Percentiles rank a stretch among this genome's conserved stretches.
Conservation (phyloP, 2,797 vertebrate genomes). For the Hapalemur alaotrensis region DNA sequence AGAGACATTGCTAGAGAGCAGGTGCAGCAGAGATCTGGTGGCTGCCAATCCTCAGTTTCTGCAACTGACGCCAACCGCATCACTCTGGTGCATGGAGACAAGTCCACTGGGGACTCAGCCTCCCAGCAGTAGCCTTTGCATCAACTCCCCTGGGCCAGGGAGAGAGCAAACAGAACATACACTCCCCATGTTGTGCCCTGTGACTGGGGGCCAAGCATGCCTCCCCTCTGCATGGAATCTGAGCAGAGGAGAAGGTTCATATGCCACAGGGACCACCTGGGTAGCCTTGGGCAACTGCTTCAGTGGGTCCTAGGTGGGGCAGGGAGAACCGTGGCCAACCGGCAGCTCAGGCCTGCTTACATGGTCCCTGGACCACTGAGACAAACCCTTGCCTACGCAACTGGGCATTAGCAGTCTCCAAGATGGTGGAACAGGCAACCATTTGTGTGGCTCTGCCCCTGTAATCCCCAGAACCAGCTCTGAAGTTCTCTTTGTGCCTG, state of each 20-base stretch:
- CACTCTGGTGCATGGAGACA: not conserved
- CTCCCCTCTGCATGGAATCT: not conserved
- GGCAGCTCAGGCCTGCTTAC: not conserved
- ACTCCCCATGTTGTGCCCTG: not conserved
- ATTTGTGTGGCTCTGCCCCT: not conserved
- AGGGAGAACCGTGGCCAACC: not conserved
- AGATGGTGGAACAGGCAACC: not conserved
- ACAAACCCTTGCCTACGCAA: not conserved
- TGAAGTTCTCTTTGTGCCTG: not conserved
- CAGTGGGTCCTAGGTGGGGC: not conserved
- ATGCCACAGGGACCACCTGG: too few relatives aligned
- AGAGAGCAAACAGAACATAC: not conserved
- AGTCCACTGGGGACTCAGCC: not conserved
- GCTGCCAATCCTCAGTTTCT: not conserved
- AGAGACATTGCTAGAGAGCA: not conserved
- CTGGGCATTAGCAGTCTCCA: not conserved
- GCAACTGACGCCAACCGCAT: not conserved
- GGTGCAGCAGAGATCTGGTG: not conserved
- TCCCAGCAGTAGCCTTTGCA: not conserved
- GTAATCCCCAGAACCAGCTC: not conserved
- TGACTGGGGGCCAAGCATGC: not conserved
- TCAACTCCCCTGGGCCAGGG: not conserved
- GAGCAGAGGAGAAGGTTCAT: not conserved
- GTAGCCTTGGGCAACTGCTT: not conserved
- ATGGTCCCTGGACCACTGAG: not conserved